A percentile compares a stretch with the other conserved stretches of the same genome.
Conservation (phyloP, 2,888 invertebrate genomes). For the Hermaeophaga mercurialis region DNA sequence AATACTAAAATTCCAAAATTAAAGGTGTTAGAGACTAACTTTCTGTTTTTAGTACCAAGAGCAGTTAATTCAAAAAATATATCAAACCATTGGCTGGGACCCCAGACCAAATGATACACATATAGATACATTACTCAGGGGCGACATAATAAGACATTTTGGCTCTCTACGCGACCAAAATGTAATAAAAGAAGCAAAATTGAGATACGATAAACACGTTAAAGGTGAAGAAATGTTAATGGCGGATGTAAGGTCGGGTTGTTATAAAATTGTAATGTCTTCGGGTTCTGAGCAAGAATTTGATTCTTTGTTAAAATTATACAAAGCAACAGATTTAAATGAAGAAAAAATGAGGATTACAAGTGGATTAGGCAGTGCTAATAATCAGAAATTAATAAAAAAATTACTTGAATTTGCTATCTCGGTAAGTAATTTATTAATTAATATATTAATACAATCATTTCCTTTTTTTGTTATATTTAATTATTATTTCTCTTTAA, state of each 20-base stretch:
- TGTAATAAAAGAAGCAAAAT: constrained; percentile 78
- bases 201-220: constrained; percentile 69
- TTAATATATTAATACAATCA: no score
- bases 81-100: constrained; percentile 85
- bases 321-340: constrained; percentile 83
- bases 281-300: constrained; percentile 74
- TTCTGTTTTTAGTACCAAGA: constrained; percentile 65
- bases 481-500: no score
- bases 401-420: constrained; percentile 81
- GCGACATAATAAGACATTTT: constrained; percentile 81
- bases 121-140: constrained; percentile 81
- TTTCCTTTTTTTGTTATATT: no score
- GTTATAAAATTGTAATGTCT: constrained; percentile 79
- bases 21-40: no score
- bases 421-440: constrained; percentile 65
- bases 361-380: constrained; percentile 79
- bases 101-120: constrained; percentile 78
- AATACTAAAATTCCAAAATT: no score
- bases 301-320: constrained; percentile 77
- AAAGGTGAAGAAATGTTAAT: constrained; percentile 62
- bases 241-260: constrained; percentile 85
- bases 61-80: constrained; percentile 73
- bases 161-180: constrained; percentile 80
- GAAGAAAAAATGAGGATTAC: constrained; percentile 93
- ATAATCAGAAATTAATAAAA: constrained; percentile 70